phyloP scores from a whole-genome alignment of 2,797 vertebrate genomes.

The Melanotaenia maccullochi region DNA sequence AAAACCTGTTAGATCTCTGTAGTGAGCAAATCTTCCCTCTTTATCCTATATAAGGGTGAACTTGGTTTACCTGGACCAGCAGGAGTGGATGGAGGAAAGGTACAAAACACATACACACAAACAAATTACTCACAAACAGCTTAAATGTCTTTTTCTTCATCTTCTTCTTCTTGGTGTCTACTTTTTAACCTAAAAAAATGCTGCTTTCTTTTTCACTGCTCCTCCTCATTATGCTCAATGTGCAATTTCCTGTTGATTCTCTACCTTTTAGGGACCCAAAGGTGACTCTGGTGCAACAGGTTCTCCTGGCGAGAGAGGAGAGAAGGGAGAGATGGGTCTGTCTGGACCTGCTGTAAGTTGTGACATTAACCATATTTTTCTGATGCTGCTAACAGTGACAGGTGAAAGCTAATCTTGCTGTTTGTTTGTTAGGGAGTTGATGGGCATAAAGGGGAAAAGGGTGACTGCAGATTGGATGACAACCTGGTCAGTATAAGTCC shows the following conservation, averaged over 20 bases:
- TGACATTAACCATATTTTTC: slow-evolving; percentile 2
- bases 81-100: slow-evolving; percentile 90
- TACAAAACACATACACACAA: slow-evolving; percentile 48
- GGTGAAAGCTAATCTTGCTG: slow-evolving; percentile 17
- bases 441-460: slow-evolving; percentile 91
- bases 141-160: not conserved
- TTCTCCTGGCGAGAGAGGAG: slow-evolving; percentile 86
- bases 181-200: not conserved
- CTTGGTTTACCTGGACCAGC: slow-evolving; percentile 89
- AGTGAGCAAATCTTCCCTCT: not conserved
- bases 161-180: not conserved
- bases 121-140: not conserved
- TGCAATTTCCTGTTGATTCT: slow-evolving; percentile 1
- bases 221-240: not conserved
- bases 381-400: slow-evolving; percentile 8
- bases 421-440: slow-evolving; percentile 84
- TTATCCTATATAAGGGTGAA: slow-evolving; percentile 84
- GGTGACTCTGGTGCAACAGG: slow-evolving; percentile 88
- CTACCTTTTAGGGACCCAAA: slow-evolving; percentile 83
- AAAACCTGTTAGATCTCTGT: not conserved
- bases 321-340: slow-evolving; percentile 91
- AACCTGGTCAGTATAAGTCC: slow-evolving; percentile 85
- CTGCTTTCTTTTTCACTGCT: not conserved
- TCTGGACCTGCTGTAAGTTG: slow-evolving; percentile 87
- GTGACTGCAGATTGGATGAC: slow-evolving; percentile 89